These are phyloP conservation scores for Parambassis ranga DNA, from an alignment of 2,797 vertebrate genomes.

Conservation along the genomic window DNA sequence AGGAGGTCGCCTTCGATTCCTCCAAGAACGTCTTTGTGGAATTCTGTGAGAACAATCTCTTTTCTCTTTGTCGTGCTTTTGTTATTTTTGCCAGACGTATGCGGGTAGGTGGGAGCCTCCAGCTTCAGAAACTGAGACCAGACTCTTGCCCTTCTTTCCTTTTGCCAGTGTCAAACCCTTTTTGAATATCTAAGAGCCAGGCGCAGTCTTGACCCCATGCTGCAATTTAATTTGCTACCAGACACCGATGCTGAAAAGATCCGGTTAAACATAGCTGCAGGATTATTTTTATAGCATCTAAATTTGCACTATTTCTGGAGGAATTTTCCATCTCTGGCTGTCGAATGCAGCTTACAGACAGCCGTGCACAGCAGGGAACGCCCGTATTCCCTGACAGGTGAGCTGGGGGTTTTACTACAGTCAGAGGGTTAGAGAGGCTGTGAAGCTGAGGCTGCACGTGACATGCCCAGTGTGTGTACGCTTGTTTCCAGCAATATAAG, in stretches of 20 bases:
- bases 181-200: slow-evolving; percentile 19
- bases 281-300: slow-evolving; percentile 24
- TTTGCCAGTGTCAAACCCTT: slow-evolving; percentile 7
- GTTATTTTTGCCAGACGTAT: too few species aligned
- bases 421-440: not conserved
- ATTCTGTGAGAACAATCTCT: slow-evolving; percentile 88
- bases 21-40: slow-evolving; percentile 95
- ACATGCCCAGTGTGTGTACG: not conserved
- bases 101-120: not conserved
- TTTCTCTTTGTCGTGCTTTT: not conserved
- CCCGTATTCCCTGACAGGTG: slow-evolving; percentile 6
- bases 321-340: slow-evolving; percentile 39
- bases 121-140: slow-evolving; percentile 30
- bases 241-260: slow-evolving; percentile 29
- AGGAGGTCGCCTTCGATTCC: slow-evolving; percentile 91
- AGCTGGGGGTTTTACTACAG: not conserved
- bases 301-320: slow-evolving; percentile 35
- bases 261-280: slow-evolving; percentile 36
- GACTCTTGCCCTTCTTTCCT: not conserved
- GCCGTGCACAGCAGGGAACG: not conserved
- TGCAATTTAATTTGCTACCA: slow-evolving; percentile 19
- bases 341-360: slow-evolving; percentile 9
- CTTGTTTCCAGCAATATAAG: not conserved
- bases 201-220: not conserved
- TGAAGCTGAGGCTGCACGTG: not conserved